phyloP scores from a whole-genome alignment of 2,113 vertebrate species.

The Siphamia tubifer region DNA sequence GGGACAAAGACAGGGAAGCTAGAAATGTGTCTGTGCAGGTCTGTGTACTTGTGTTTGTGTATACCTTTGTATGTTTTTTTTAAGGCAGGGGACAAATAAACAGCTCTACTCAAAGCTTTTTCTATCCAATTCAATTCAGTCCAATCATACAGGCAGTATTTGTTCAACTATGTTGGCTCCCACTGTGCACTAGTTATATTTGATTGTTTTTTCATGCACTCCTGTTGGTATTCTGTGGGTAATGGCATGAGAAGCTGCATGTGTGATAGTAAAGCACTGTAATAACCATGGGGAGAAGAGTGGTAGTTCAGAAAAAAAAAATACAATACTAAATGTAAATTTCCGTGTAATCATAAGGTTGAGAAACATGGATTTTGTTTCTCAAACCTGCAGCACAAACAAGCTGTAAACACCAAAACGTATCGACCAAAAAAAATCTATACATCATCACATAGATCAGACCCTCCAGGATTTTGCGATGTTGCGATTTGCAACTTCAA shows the following conservation, averaged over 20 bases:
- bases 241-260: neutral
- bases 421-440: too few relatives aligned
- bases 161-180: neutral
- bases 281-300: neutral
- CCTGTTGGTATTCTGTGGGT: neutral
- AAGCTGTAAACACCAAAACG: too few relatives aligned
- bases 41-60: neutral
- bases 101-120: neutral
- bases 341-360: too few relatives aligned
- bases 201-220: slow-evolving; percentile 16
- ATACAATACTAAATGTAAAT: neutral
- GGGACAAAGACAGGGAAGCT: neutral
- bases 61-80: neutral
- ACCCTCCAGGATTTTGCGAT: too few relatives aligned
- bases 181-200: neutral
- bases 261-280: slow-evolving; percentile 6
- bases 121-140: neutral
- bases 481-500: too few relatives aligned
- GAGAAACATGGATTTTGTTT: too few relatives aligned
- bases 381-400: too few relatives aligned
- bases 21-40: neutral
- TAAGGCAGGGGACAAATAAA: neutral
- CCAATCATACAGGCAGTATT: neutral
- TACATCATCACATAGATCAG: too few relatives aligned
- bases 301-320: neutral